Base-by-base conservation (phyloP, 2,888 invertebrate genomes). In the Drosophila melanosoma region DNA sequence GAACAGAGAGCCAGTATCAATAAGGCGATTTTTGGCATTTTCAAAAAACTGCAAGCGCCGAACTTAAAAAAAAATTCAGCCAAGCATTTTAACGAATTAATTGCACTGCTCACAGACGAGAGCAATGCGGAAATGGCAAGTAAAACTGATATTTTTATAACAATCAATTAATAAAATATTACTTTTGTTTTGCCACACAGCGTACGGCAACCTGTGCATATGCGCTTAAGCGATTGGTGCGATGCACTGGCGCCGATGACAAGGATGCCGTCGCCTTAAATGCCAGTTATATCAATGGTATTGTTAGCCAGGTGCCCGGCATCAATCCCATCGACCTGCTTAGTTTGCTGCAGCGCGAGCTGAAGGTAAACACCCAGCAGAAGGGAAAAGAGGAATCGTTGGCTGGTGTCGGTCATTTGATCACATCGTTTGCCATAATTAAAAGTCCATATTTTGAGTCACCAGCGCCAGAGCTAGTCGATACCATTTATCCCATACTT, bases 191-290 rank as follows among this genome's bases (percentile, higher is more conserved):
- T 32, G 12, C 17, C 35, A 6, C 5, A 8, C 63, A 89, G 87
- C 81, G 60, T 4, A 52, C 40, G 1, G 87, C 81, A 6, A 84
- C 84, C 10, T 69, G 69, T 15, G 62, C 66, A 1, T 85, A 85
- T 52, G 64, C 72, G 0, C 23, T 89, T 0, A 89, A 76, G 26
- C 84, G 84, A 11, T 42, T 85, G 23, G 52, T 85, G 0, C 89
- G 84, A 36, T 73, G 74, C 62, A 87, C 89, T 17, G 84, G 89
- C 11, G 82, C 87, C 20, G 79, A 85, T 61, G 70, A 85, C 49
- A 53, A 48, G 20, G 8, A 68, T 0, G 45, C 71, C 0, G 84
- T 84, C 10, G 66, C 61, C 1, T 11, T 53, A 0, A 74, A 66
- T 35, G 70, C 79, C 15, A 45, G 72, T 35, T 74, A 66, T 32